Base-by-base conservation (phyloP, 2,797 vertebrate genomes). In the Typhlichthys subterraneus region DNA sequence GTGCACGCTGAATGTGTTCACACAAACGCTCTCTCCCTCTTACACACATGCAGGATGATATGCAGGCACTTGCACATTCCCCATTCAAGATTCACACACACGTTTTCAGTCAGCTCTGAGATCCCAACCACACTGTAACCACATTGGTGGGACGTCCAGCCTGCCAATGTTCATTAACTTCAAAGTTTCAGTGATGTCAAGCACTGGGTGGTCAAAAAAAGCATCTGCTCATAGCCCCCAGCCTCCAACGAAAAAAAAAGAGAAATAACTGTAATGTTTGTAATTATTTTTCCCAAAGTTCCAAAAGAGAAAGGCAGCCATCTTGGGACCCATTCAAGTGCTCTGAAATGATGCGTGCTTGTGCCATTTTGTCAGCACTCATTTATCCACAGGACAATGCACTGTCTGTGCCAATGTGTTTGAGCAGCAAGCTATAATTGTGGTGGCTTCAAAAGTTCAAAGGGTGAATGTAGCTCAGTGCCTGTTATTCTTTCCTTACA, bases 311-410 rank as follows among this genome's bases (percentile, higher is more conserved):
- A 81, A 77, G 79, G 23, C 74, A 63, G 73, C 71, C 73, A 64
- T 79, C 60, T 11, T 15, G 63, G 72, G 60, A 67, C 60, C 65
- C 71, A 79, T 70, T 75, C 80, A 83, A 73, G 76, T 62, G 72
- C 77, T 81, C 80, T 82, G 69, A 81, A 76, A 83, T 65, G 69
- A 67, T 70, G 77, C 84, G 81, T 67, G 13, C 70, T 79, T 69
- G 74, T 73, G 85, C 70, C 73, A 82, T 86, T 86, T 85, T 82
- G 87, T 89, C 83, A 83, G 80, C 82, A 76, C 81, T 87, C 88
- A 88, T 90, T 92, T 86, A 87, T 80, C 84, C 87, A 53, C 71
- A 85, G 75, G 83, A 92, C 88, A 89, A 90, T 87, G 87, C 85
- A 7, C 75, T 72, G 71, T 83, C 87, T 90, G 82, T 90, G 69